These are phyloP conservation scores for Tragelaphus strepsiceros DNA, from an alignment of 2,113 vertebrate species.

Conservation along the genomic window DNA sequence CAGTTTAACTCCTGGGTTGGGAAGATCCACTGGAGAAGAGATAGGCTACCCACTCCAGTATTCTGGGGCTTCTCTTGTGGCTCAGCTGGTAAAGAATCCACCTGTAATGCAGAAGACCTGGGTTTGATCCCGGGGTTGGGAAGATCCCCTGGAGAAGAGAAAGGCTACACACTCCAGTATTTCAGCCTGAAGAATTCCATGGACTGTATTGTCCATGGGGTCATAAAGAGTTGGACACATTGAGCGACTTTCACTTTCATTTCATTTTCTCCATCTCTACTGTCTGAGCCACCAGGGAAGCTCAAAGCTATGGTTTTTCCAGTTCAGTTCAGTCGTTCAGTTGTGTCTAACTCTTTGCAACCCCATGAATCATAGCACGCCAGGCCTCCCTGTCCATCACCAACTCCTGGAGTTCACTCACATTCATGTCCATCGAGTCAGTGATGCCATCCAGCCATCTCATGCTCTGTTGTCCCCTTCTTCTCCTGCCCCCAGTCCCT, in stretches of 20 bases:
- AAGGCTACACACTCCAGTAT: not conserved
- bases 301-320: no score
- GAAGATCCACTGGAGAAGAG: not conserved
- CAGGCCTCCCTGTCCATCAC: no score
- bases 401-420: no score
- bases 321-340: no score
- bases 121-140: rapidly evolving
- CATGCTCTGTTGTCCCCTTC: no score
- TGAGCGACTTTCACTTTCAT: not conserved
- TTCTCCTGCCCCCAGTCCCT: no score
- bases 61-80: not conserved
- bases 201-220: not conserved
- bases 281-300: no score
- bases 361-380: no score
- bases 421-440: no score
- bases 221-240: not conserved
- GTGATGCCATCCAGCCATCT: no score
- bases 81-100: not conserved
- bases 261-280: not conserved
- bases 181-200: not conserved
- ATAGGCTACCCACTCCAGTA: not conserved
- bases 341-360: no score
- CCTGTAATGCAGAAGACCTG: not conserved
- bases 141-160: not conserved
- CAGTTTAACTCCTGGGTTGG: not conserved